phyloP scores from a whole-genome alignment of 2,113 vertebrate species.

The Centrocercus urophasianus region DNA sequence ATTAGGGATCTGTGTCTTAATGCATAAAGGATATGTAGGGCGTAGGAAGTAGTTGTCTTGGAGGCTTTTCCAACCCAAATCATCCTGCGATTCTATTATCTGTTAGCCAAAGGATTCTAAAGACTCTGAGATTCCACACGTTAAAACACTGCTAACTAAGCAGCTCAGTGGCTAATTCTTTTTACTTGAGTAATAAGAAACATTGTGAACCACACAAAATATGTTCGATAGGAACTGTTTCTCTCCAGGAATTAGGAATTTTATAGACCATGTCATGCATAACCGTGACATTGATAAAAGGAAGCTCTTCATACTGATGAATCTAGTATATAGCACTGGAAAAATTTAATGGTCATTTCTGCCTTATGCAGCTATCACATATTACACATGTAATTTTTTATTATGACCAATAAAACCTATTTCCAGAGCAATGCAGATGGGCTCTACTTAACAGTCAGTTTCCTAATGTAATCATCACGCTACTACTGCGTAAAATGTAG shows the following conservation, averaged over 20 bases:
- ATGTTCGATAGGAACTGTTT: background rate
- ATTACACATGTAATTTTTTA: constrained; percentile 20
- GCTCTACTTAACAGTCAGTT: constrained; percentile 45
- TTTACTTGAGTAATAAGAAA: background rate
- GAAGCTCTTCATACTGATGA: background rate
- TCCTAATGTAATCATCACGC: constrained; percentile 14
- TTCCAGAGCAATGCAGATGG: background rate
- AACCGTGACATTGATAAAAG: background rate
- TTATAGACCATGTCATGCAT: background rate
- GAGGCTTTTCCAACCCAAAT: too few species aligned
- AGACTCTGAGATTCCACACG: background rate
- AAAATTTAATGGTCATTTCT: constrained; percentile 11
- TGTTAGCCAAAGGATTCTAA: background rate
- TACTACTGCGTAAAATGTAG: constrained; percentile 15
- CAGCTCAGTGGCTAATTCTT: background rate
- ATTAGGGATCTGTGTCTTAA: background rate
- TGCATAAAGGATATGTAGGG: background rate
- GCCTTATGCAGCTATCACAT: background rate
- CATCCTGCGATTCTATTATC: too few species aligned
- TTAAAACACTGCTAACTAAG: background rate
- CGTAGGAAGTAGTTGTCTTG: background rate
- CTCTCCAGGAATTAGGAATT: constrained; percentile 13
- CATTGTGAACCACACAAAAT: background rate
- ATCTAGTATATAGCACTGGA: background rate
- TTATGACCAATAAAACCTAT: constrained; percentile 39